Base-by-base conservation (phyloP, 2,888 invertebrate species). In the Colostygia pectinataria region DNA sequence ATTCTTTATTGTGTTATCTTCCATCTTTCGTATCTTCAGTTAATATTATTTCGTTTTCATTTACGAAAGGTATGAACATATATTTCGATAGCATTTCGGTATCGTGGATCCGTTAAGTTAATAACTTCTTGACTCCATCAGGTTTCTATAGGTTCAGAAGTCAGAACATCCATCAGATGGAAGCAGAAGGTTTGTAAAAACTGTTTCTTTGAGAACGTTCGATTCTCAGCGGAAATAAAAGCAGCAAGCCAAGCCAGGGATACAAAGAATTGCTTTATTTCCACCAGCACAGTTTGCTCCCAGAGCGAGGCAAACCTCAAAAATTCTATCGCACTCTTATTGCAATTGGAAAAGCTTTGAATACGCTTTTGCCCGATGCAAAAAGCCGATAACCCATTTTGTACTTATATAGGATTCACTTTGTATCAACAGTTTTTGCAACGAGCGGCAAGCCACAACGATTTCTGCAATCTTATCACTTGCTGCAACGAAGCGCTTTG, bases 391-490 rank as follows among this genome's bases (percentile, higher is more conserved):
- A 51, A 27, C 31, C 31, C 32, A 27, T 28, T 45, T 45, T 18
- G 25, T 40, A n/a, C n/a, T n/a, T n/a, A 34, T 32, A 42, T 15
- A 34, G 50, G 25, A 36, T 50, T 44, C 31, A 45, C 29, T 44
- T 44, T 50, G 40, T 36, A 27, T 36, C 25, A 31, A 50, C 29
- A 50, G 44, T 50, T 41, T 50, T 50, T 45, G 34, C 40, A 41
- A 34, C 23, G 38, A 43, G 29, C 31, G 34, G 29, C 12, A 31
- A 44, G 39, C 50, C 40, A 36, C 32, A 45, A 32, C 37, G 32
- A 52, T 57, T 59, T 60, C 54, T 50, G 54, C 27, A 43, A 56
- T 55, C 61, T 66, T 70, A 66, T 77, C 66, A 64, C 56, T 61
- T n/a, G 41, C 25, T 53, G 50, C 43, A 52, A 48, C 53, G 48